These are phyloP conservation scores for Charaxes varanes DNA, from an alignment of 1,140 invertebrate genomes.

Conservation along the genomic window DNA sequence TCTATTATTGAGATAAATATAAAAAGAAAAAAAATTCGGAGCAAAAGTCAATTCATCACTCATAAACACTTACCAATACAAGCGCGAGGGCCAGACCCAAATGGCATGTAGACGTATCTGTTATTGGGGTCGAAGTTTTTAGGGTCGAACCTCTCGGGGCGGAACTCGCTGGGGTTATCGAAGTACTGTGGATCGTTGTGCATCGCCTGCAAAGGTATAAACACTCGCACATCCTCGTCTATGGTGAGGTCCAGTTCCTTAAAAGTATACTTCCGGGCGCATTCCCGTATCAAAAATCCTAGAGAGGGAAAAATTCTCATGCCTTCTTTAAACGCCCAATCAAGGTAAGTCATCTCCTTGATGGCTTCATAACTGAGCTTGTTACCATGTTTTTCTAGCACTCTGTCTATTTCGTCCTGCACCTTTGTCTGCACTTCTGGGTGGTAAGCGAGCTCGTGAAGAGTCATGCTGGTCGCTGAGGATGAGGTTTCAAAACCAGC, in stretches of 20 bases:
- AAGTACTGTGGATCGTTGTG: too few relatives aligned
- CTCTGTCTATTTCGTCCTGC: too few relatives aligned
- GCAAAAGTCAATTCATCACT: too few relatives aligned
- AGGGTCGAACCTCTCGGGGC: slow-evolving; percentile 71
- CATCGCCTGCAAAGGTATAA: too few relatives aligned
- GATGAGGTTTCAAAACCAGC: too few relatives aligned
- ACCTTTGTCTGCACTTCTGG: slow-evolving; percentile 8
- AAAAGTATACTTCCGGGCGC: too few relatives aligned
- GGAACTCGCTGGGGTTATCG: too few relatives aligned
- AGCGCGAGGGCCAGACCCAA: slow-evolving; percentile 28
- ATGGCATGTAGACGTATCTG: slow-evolving; percentile 41
- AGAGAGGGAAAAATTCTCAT: slow-evolving; percentile 41
- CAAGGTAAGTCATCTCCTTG: slow-evolving; percentile 7
- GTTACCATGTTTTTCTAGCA: slow-evolving; percentile 12
- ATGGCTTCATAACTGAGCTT: slow-evolving; percentile 11
- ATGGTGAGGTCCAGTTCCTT: too few relatives aligned
- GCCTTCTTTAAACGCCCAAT: slow-evolving; percentile 9
- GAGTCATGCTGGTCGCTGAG: slow-evolving; percentile 5
- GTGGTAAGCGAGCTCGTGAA: slow-evolving; percentile 11
- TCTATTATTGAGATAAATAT: too few relatives aligned
- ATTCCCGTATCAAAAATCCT: slow-evolving; percentile 41
- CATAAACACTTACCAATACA: slow-evolving; percentile 27
- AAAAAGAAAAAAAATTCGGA: too few relatives aligned
- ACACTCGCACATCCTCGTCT: too few relatives aligned
- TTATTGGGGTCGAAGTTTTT: slow-evolving; percentile 40